Evolutionary conservation across 1,140 invertebrate genomes (phyloP).

Genomic region (Drosophila orena): DNA sequence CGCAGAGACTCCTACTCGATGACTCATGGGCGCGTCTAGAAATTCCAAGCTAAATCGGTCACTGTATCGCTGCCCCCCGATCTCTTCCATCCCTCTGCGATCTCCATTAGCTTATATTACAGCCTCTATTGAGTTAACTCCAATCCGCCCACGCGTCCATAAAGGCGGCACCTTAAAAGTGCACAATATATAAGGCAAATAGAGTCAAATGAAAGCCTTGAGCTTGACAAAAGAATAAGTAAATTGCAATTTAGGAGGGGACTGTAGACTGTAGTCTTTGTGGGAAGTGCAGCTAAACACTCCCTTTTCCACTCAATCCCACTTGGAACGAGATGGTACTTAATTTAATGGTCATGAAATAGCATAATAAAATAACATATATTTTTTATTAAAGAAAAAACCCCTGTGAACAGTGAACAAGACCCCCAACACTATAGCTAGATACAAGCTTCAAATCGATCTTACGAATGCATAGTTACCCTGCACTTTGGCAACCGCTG

Average conservation of each 20-base stretch:
- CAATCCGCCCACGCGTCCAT: constrained; percentile 20
- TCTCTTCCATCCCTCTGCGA: constrained; percentile 1
- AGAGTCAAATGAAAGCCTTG: constrained; percentile 45
- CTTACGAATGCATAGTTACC: not conserved
- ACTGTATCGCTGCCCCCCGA: constrained; percentile 10
- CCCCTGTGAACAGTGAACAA: no score
- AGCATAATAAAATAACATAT: no score
- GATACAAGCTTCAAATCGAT: not conserved
- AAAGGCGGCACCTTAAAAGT: constrained; percentile 49
- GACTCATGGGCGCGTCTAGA: constrained; percentile 51
- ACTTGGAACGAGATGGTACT: constrained; percentile 13
- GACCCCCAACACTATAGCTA: no score
- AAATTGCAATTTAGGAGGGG: constrained; percentile 29
- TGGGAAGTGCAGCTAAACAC: constrained; percentile 39
- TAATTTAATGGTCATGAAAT: not conserved
- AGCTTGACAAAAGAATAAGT: constrained; percentile 49
- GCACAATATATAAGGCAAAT: constrained; percentile 39
- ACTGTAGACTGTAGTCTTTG: not conserved
- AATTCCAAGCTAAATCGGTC: constrained; percentile 46
- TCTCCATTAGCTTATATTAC: not conserved
- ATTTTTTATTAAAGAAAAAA: no score
- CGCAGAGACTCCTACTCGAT: constrained; percentile 19
- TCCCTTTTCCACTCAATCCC: constrained; percentile 35
- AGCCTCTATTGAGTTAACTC: constrained; percentile 11
- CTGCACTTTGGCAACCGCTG: not conserved